Evolutionary conservation across 2,113 vertebrate genomes (phyloP).

Genomic region (Madoqua kirkii): DNA sequence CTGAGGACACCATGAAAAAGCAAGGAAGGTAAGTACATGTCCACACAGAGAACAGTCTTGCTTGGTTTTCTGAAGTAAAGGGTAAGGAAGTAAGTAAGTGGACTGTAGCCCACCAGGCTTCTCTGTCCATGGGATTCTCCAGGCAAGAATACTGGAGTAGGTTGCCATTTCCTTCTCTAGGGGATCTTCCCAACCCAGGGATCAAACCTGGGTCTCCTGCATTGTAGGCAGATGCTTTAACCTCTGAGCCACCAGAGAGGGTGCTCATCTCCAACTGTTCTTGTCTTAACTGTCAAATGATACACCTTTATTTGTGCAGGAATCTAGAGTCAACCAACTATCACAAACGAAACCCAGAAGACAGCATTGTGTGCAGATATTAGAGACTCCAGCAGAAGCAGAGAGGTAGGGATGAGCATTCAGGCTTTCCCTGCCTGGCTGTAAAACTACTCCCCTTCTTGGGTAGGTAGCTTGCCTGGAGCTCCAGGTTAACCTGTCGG

Average conservation of each 20-base stretch:
- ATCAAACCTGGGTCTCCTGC: no score
- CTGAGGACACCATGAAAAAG: neutral
- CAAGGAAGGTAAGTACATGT: neutral
- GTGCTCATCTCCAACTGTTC: neutral
- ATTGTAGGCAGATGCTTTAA: no score
- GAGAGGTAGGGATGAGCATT: neutral
- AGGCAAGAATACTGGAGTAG: no score
- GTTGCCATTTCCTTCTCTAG: no score
- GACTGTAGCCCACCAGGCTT: no score
- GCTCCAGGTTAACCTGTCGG: neutral
- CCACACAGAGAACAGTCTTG: neutral
- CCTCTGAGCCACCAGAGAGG: no score
- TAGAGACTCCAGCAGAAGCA: neutral
- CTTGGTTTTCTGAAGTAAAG: neutral
- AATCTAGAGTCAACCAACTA: neutral
- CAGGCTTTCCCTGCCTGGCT: neutral
- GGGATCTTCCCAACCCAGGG: no score
- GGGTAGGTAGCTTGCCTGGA: no score
- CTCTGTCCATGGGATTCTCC: no score
- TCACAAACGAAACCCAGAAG: neutral
- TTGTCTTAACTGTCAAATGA: neutral
- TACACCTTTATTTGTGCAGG: neutral
- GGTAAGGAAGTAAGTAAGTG: no score
- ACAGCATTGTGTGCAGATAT: neutral
- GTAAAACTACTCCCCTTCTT: neutral